Evolutionary conservation across 2,113 vertebrate genomes (phyloP).

Genomic region (Ivindomyrus marchei): DNA sequence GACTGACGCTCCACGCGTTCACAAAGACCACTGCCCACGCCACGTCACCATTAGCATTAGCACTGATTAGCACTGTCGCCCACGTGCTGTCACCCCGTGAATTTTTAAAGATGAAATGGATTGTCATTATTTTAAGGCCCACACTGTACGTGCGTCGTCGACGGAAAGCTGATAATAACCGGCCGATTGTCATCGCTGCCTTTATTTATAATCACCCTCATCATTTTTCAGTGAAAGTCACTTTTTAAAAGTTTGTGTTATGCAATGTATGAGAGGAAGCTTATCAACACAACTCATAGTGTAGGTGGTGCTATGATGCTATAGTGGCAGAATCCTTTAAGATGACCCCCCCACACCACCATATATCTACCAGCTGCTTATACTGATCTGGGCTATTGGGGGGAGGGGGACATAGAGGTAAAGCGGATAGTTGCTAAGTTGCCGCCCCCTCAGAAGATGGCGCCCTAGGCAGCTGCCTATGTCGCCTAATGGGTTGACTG

Average conservation of each 20-base stretch:
- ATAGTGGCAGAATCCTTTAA: background rate
- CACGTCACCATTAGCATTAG: background rate
- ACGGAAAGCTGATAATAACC: background rate
- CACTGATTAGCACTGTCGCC: background rate
- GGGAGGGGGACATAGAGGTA: background rate
- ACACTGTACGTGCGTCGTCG: background rate
- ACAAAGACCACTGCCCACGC: background rate
- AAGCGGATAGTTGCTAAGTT: background rate
- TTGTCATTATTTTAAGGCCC: slow-evolving; percentile 3
- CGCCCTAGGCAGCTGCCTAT: background rate
- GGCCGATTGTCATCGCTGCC: background rate
- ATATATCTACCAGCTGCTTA: background rate
- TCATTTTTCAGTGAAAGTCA: background rate
- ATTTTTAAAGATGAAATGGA: slow-evolving; percentile 2
- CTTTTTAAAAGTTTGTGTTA: background rate
- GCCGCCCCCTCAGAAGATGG: background rate
- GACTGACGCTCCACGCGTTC: background rate
- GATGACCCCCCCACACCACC: background rate
- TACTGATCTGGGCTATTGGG: background rate
- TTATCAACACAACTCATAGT: background rate
- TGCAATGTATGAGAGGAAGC: background rate
- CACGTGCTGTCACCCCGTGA: background rate
- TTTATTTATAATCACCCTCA: background rate
- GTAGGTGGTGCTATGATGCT: background rate
- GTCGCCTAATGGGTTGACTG: background rate